Conservation (phyloP, 92 coral and sea anemone species). For the Palythoa grandis region DNA sequence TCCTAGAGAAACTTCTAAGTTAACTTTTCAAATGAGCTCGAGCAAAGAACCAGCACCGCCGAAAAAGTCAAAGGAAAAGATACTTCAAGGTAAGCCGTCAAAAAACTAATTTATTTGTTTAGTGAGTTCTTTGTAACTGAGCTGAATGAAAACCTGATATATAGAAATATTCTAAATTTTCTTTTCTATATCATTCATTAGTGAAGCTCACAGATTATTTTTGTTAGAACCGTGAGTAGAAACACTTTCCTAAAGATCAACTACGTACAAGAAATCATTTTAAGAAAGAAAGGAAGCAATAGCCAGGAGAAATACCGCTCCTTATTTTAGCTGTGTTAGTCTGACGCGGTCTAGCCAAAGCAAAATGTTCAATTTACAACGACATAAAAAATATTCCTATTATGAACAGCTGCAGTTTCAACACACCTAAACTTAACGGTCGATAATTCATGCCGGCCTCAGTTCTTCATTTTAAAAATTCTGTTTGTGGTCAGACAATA, state of each 20-base stretch:
- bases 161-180: background rate
- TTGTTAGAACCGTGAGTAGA: background rate
- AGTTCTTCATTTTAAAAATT: background rate
- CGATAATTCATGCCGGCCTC: background rate
- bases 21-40: slow-evolving; percentile 10
- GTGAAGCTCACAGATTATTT: slow-evolving; percentile 1
- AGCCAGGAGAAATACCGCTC: background rate
- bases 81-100: slow-evolving; percentile 1
- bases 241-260: background rate
- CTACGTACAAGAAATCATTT: background rate
- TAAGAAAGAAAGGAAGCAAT: too few species aligned
- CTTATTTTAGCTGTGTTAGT: background rate
- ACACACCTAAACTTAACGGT: slow-evolving; percentile 18
- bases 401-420: background rate
- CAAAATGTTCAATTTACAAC: background rate
- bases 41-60: slow-evolving; percentile 9
- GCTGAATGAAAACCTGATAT: background rate
- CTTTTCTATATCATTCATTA: background rate
- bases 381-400: background rate
- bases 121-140: background rate
- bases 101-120: slow-evolving; percentile 1
- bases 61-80: slow-evolving; percentile 20
- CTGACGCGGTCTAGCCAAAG: background rate
- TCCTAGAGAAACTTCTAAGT: slow-evolving; percentile 10
- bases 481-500: slow-evolving; percentile 1